These are phyloP conservation scores for Eutrigla gurnardus DNA, from an alignment of 2,797 vertebrate species.

Conservation along the genomic window DNA sequence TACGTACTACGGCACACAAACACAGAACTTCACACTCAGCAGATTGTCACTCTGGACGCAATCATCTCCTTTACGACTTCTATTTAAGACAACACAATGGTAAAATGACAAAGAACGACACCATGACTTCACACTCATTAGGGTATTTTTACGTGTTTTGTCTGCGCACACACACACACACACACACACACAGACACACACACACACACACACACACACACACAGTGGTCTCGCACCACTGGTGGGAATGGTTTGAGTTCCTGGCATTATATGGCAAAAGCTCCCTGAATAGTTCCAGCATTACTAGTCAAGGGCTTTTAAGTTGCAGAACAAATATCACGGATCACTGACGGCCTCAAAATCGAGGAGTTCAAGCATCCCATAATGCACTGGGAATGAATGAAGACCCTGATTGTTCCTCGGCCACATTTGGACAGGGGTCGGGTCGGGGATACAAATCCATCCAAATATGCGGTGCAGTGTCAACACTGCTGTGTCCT, in stretches of 20 bases:
- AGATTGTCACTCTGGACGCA: constrained; percentile 4
- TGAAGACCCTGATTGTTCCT: not conserved
- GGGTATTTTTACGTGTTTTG: not conserved
- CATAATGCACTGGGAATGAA: not conserved
- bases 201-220: not conserved
- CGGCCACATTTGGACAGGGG: not conserved
- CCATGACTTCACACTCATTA: not conserved
- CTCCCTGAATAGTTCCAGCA: not conserved
- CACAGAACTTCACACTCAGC: constrained; percentile 1
- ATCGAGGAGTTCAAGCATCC: not conserved
- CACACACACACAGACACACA: no score
- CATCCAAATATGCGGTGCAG: constrained; percentile 10
- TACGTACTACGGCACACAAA: not conserved
- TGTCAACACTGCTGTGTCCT: constrained; percentile 27
- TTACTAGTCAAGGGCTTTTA: not conserved
- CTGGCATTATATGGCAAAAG: not conserved
- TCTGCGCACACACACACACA: not conserved
- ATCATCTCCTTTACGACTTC: constrained; percentile 4
- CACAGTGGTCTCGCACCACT: not conserved
- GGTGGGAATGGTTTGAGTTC: not conserved
- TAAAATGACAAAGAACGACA: constrained; percentile 1
- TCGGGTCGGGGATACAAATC: constrained; percentile 6
- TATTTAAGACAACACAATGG: not conserved
- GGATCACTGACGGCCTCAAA: not conserved
- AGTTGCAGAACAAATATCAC: not conserved